These are phyloP conservation scores for Loriculus beryllinus DNA, from an alignment of 2,797 vertebrate species.

Conservation along the genomic window DNA sequence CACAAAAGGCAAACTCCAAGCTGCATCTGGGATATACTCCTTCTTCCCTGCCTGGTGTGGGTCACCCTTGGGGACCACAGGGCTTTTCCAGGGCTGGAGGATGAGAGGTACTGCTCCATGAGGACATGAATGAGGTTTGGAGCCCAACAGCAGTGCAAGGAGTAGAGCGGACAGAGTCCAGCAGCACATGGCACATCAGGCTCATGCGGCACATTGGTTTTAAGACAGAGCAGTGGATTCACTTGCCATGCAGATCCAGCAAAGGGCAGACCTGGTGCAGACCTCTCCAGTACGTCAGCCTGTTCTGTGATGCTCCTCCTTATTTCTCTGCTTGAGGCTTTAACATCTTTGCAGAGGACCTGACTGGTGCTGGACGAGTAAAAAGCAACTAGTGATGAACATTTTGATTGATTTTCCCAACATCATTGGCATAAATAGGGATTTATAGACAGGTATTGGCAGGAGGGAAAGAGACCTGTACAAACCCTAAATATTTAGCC, in stretches of 20 bases:
- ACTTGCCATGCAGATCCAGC: neutral
- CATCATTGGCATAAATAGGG: neutral
- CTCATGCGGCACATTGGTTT: neutral
- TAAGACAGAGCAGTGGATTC: neutral
- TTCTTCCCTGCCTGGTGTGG: neutral
- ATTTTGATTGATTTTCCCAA: neutral
- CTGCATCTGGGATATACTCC: neutral
- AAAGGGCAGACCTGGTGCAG: neutral
- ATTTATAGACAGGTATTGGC: neutral
- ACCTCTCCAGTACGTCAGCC: neutral
- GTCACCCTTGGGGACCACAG: neutral
- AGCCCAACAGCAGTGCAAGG: accelerated
- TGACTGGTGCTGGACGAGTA: accelerated
- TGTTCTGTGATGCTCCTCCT: too few relatives aligned
- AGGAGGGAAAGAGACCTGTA: neutral
- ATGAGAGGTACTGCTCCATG: neutral
- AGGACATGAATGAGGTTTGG: accelerated
- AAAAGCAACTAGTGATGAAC: neutral
- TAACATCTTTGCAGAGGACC: neutral
- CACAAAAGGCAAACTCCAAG: neutral
- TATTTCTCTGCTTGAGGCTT: neutral
- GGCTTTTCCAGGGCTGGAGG: neutral
- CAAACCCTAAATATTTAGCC: neutral
- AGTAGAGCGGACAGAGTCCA: neutral
- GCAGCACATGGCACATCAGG: neutral